Base-by-base conservation (phyloP, 2,888 invertebrate genomes). In the Caenorhabditis becei region DNA sequence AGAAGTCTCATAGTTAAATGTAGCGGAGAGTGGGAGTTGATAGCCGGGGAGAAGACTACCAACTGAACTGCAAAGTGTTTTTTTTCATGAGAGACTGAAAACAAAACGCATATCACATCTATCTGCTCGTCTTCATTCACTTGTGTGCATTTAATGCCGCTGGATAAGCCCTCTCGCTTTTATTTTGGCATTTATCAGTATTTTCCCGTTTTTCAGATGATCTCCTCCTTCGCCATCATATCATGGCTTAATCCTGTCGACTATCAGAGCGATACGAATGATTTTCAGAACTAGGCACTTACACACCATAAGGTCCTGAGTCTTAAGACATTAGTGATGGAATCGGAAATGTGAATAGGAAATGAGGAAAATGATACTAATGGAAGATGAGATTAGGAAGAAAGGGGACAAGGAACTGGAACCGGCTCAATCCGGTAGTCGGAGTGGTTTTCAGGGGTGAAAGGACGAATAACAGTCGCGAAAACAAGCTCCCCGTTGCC, bases 131-230 rank as follows among this genome's bases (percentile, higher is more conserved):
- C 53, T 44, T 54, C 32, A 61, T 35, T 41, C 26, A 35, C 41
- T 41, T 41, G 58, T 66, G 59, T 65, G 65, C 49, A 74, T 26
- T 65, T 74, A 66, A 74, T 66, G 53, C 66, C 61, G 24, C 14
- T 53, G 44, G 75, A 75, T 75, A 75, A 75, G 75, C 75, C 18
- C 41, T 58, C 35, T 59, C 18, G 23, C 74, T 66, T 58, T 74
- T 74, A 74, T 74, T 66, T 74, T 65, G 65, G 49, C 61, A 54
- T 70, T 32, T 41, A 37, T 58, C 54, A 54, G 47, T 47, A 62
- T 71, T 70, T 59, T 59, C 24, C 23, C 23, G 18, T 58, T 41
- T 41, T 58, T 61, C 26, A 41, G 53, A 61, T 58, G 63, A 65
- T 65, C 56, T 20, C 26, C 58, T 51, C 56, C 49, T 37, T 59